A percentile compares a stretch with the other conserved stretches of the same genome.
Evolutionary conservation across 1,140 invertebrate genomes (phyloP).

Genomic region (Choristoneura fumiferana): DNA sequence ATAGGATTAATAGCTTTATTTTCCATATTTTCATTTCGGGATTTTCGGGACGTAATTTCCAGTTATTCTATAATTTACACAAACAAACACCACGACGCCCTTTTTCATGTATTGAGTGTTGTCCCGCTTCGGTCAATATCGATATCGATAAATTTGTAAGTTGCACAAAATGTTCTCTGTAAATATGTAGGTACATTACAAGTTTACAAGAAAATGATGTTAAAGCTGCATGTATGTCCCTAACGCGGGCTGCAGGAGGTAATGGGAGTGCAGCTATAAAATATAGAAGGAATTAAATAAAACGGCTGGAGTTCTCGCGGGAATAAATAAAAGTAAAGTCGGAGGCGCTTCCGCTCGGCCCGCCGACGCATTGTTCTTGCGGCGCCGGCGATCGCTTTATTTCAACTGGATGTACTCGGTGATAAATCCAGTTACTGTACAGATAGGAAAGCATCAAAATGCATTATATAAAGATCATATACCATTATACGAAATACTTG

Average conservation of each 20-base stretch:
- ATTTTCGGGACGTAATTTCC: background rate
- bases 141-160: background rate
- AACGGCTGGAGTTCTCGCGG: slow-evolving; percentile 17
- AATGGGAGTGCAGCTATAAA: slow-evolving; percentile 17
- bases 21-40: slow-evolving; percentile 5
- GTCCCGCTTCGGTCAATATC: background rate
- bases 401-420: slow-evolving; percentile 10
- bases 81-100: too few relatives aligned
- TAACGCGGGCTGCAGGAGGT: slow-evolving; percentile 21
- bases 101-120: too few relatives aligned
- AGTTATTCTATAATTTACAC: slow-evolving; percentile 3
- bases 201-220: background rate
- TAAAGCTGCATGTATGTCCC: slow-evolving; percentile 11
- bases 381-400: slow-evolving; percentile 23
- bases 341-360: slow-evolving; percentile 29
- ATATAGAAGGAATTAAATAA: slow-evolving; percentile 32
- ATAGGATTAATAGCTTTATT: slow-evolving; percentile 13
- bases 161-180: background rate
- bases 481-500: too few relatives aligned
- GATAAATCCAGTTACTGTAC: too few relatives aligned
- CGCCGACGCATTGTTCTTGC: slow-evolving; percentile 37
- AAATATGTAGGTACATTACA: background rate
- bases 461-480: too few relatives aligned
- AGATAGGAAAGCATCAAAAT: too few relatives aligned
- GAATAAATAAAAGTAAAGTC: slow-evolving; percentile 34